phyloP scores from a whole-genome alignment of 2,113 vertebrate species.

The Taxidea taxus region DNA sequence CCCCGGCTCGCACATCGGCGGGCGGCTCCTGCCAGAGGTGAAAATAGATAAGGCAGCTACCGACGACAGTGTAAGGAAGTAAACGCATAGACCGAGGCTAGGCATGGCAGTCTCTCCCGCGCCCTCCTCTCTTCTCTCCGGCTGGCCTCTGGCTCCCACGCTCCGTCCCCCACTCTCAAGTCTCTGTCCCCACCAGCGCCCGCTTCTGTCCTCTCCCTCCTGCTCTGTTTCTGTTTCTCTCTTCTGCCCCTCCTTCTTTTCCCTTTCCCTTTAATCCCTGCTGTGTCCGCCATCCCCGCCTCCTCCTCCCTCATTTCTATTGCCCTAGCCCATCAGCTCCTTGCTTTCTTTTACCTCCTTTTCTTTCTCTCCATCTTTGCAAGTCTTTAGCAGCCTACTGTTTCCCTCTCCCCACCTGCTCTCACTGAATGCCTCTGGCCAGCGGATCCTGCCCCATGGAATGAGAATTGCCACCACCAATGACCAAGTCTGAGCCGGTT shows the following conservation, averaged over 20 bases:
- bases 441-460: conserved; percentile 17
- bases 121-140: conserved; percentile 56
- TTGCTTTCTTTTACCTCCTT: background rate
- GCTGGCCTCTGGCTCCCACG: background rate
- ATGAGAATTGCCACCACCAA: conserved; percentile 57
- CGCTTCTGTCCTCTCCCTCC: background rate
- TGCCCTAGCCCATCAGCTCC: background rate
- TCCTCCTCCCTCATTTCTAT: conserved; percentile 56
- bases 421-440: conserved; percentile 62
- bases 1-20: conserved; percentile 88
- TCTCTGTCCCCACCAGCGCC: rapidly evolving
- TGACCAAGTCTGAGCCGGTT: conserved; percentile 43
- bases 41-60: conserved; percentile 95
- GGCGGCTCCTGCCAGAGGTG: conserved; percentile 99
- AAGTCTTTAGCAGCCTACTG: background rate
- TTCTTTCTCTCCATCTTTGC: background rate
- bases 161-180: background rate
- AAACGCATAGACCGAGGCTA: conserved; percentile 83
- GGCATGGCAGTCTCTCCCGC: conserved; percentile 86
- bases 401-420: background rate
- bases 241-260: background rate
- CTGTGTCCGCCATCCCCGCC: background rate
- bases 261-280: background rate
- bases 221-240: background rate
- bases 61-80: conserved; percentile 90